Evolutionary conservation across 2,888 invertebrate genomes (phyloP).

Genomic region (Bimastos eiseni): DNA sequence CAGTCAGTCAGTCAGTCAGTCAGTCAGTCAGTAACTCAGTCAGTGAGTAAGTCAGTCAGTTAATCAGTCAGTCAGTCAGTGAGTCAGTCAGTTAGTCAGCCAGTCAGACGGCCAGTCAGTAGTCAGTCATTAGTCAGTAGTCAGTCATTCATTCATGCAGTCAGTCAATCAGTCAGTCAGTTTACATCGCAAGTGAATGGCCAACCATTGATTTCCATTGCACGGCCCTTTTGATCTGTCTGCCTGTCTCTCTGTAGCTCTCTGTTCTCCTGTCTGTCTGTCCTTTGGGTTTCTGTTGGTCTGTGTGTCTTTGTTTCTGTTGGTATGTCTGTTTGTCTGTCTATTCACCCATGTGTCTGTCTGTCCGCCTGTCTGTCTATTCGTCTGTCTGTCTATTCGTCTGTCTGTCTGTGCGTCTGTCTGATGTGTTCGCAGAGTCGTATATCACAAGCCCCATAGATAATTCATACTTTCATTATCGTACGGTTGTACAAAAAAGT

Average conservation of each 20-base stretch:
- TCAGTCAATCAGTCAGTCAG: neutral
- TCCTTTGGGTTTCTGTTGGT: too few relatives aligned
- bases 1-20: too few relatives aligned
- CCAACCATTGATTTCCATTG: too few relatives aligned
- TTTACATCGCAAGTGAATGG: too few relatives aligned
- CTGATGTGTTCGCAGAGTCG: neutral
- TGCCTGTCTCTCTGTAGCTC: neutral
- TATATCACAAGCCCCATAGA: neutral
- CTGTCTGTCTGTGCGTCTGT: neutral
- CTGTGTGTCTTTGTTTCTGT: too few relatives aligned
- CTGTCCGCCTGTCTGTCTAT: neutral
- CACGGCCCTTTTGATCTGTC: neutral
- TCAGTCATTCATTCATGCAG: neutral
- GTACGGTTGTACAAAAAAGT: neutral
- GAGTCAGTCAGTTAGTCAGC: too few relatives aligned
- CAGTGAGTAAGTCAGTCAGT: neutral
- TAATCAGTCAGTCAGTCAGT: neutral
- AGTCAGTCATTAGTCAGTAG: neutral
- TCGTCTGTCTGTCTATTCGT: neutral
- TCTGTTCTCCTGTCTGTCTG: too few relatives aligned
- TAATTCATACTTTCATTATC: conserved; percentile 1
- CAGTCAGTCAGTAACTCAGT: neutral
- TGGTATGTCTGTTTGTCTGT: neutral
- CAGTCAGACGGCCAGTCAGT: too few relatives aligned
- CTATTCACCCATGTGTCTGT: neutral